Evolutionary conservation across 2,888 invertebrate species (phyloP).

Genomic region (Coelogynopora nodosa): DNA sequence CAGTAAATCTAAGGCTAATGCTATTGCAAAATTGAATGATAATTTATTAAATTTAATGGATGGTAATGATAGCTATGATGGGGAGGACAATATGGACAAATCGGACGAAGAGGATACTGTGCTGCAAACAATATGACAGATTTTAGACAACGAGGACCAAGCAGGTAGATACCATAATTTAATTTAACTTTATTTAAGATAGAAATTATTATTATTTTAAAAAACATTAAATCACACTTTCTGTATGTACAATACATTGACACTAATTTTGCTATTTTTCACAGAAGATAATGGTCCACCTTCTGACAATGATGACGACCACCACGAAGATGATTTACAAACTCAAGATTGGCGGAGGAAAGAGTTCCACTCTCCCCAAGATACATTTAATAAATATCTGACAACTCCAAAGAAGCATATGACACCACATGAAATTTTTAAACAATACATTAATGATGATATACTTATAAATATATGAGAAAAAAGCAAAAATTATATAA

Average conservation of each 20-base stretch:
- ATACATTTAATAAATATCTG: slow-evolving; percentile 14
- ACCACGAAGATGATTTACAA: slow-evolving; percentile 15
- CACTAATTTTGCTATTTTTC: slow-evolving; percentile 13
- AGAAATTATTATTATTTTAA: neutral
- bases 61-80: neutral
- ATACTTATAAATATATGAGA: slow-evolving; percentile 22
- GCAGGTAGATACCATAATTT: neutral
- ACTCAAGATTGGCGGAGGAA: neutral
- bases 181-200: neutral
- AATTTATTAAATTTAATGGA: neutral
- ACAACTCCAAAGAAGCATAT: neutral
- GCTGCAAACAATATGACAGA: neutral
- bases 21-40: slow-evolving; percentile 1
- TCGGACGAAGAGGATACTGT: neutral
- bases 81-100: neutral
- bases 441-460: slow-evolving; percentile 21
- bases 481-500: slow-evolving; percentile 7
- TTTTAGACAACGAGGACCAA: neutral
- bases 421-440: slow-evolving; percentile 17
- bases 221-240: neutral
- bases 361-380: slow-evolving; percentile 6
- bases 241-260: slow-evolving; percentile 12
- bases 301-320: slow-evolving; percentile 8
- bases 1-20: slow-evolving; percentile 22
- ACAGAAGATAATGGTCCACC: slow-evolving; percentile 18